phyloP scores from a whole-genome alignment of 92 coral and sea anemone genomes.

The Isaurus tuberculatus region DNA sequence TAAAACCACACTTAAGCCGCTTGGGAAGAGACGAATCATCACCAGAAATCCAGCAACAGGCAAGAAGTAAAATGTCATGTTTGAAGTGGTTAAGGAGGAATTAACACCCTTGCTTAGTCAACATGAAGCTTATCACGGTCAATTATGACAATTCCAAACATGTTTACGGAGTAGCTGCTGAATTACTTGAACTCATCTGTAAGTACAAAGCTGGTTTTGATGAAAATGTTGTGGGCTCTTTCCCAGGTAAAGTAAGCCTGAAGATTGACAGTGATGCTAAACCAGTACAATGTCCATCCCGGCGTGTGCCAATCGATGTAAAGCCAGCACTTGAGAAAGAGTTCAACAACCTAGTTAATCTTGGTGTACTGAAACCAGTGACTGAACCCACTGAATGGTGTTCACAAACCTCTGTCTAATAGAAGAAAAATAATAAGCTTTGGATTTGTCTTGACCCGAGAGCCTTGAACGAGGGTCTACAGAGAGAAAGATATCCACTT shows the following conservation, averaged over 20 bases:
- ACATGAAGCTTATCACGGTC: conserved; percentile 53
- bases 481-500: conserved; percentile 46
- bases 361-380: conserved; percentile 38
- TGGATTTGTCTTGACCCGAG: conserved; percentile 47
- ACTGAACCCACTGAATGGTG: conserved; percentile 50
- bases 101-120: conserved; percentile 34
- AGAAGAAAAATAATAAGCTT: conserved; percentile 22
- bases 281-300: conserved; percentile 47
- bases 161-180: not conserved
- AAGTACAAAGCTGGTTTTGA: conserved; percentile 12
- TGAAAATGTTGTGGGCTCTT: not conserved
- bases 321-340: conserved; percentile 34
- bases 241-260: conserved; percentile 36
- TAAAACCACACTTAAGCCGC: conserved; percentile 46
- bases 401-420: conserved; percentile 9
- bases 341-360: conserved; percentile 29
- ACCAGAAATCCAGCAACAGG: conserved; percentile 40
- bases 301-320: conserved; percentile 25
- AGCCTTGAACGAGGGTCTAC: conserved; percentile 39
- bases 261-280: conserved; percentile 35
- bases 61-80: conserved; percentile 46
- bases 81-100: conserved; percentile 51
- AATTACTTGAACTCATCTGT: too few species aligned
- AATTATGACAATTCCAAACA: conserved; percentile 55
- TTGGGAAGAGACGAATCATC: conserved; percentile 50